Conservation (phyloP, 2,113 vertebrate genomes). For the Dromas ardeola region DNA sequence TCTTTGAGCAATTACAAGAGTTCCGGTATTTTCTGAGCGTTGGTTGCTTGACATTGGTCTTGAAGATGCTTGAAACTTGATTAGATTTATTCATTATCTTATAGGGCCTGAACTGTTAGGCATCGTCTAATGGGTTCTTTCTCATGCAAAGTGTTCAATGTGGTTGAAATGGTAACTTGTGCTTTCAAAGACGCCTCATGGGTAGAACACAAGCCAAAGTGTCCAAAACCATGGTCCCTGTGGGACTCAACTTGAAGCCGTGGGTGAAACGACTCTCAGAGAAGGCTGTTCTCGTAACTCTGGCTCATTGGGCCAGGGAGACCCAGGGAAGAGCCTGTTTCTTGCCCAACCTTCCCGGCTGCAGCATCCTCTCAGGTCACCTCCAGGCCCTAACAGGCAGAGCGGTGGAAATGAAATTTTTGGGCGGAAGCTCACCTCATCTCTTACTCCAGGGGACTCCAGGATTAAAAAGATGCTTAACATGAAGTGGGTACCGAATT, state of each 20-base stretch:
- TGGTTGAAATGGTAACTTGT: background rate
- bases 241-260: accelerated
- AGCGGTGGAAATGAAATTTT: background rate
- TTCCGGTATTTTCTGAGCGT: background rate
- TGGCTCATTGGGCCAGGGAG: too few relatives aligned
- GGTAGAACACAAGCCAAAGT: background rate
- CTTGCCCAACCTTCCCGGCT: accelerated
- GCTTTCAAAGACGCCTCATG: background rate
- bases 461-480: background rate
- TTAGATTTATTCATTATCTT: background rate
- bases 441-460: background rate
- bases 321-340: background rate
- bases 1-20: background rate
- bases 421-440: background rate
- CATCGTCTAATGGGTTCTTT: background rate
- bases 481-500: background rate
- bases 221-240: background rate
- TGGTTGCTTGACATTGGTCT: background rate
- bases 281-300: background rate
- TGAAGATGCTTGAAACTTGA: background rate
- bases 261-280: background rate
- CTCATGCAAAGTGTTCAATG: background rate
- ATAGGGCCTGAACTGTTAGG: background rate
- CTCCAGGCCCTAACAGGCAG: background rate
- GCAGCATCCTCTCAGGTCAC: background rate